Conservation (phyloP, 2,113 vertebrate species). For the Suricata suricatta region DNA sequence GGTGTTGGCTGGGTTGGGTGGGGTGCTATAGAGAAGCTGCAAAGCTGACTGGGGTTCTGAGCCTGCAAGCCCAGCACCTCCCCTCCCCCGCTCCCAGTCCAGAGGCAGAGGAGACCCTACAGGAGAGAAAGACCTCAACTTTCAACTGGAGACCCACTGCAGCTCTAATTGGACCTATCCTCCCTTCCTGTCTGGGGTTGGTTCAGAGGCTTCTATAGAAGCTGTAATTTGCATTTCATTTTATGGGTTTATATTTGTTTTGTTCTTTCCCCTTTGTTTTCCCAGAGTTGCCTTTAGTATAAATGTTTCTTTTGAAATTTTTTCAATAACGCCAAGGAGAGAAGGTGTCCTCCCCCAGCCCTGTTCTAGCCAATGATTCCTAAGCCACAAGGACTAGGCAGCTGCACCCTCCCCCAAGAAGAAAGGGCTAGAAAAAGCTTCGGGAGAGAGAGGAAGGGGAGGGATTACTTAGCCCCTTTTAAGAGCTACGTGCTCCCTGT, state of each 20-base stretch:
- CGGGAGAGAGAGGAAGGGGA: accelerated
- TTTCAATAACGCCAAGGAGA: conserved; percentile 50
- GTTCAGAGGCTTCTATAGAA: conserved; percentile 26
- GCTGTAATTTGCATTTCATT: conserved; percentile 56
- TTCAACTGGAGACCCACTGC: neutral
- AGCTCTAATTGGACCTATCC: neutral
- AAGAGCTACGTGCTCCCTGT: neutral
- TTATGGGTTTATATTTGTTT: conserved; percentile 57
- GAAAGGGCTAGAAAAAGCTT: neutral
- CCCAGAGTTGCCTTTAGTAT: conserved; percentile 38
- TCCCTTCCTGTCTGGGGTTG: neutral
- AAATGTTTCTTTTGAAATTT: conserved; percentile 60
- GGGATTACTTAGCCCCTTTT: neutral
- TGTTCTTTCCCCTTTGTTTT: conserved; percentile 68
- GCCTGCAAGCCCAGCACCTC: neutral
- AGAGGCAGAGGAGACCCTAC: neutral
- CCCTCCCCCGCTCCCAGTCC: neutral
- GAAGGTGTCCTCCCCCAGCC: neutral
- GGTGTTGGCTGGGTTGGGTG: neutral
- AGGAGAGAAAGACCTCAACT: neutral
- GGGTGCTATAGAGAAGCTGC: neutral
- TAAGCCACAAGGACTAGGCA: neutral
- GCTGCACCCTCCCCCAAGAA: neutral
- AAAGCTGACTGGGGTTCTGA: neutral
- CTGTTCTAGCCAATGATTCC: neutral